phyloP scores from a whole-genome alignment of 2,113 vertebrate species.

The Capreolus pygargus region DNA sequence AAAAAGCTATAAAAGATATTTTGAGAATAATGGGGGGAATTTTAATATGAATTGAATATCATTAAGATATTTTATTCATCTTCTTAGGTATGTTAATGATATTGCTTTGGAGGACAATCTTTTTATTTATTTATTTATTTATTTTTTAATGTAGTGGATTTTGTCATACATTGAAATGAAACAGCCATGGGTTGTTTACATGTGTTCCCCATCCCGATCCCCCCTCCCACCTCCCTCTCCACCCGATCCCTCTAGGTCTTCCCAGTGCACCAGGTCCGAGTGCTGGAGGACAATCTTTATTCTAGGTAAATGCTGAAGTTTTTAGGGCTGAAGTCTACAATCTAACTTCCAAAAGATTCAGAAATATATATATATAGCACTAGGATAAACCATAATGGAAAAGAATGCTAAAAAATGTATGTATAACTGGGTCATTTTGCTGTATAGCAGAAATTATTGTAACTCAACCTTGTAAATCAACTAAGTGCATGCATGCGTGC shows the following conservation, averaged over 20 bases:
- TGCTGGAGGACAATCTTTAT: not conserved
- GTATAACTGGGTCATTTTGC: not conserved
- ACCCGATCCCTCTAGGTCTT: too few species aligned
- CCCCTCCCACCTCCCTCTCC: too few species aligned
- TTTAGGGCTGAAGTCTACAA: not conserved
- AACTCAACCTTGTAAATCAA: not conserved
- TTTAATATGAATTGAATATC: not conserved
- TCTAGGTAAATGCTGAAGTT: not conserved
- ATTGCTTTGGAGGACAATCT: not conserved
- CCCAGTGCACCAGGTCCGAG: too few species aligned
- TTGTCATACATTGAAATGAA: too few species aligned
- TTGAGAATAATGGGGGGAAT: not conserved
- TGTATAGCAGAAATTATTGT: not conserved
- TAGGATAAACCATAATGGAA: not conserved
- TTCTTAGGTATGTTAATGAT: not conserved
- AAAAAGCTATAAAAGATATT: not conserved
- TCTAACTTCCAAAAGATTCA: not conserved
- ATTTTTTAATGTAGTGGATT: too few species aligned
- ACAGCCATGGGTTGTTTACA: too few species aligned
- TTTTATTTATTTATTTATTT: too few species aligned
- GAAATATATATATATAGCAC: not conserved
- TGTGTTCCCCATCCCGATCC: too few species aligned
- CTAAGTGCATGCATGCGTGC: not conserved
- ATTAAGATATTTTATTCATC: not conserved
- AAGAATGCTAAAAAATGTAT: not conserved